These are phyloP conservation scores for Aythya baeri DNA, from an alignment of 2,113 vertebrate genomes.

Conservation along the genomic window DNA sequence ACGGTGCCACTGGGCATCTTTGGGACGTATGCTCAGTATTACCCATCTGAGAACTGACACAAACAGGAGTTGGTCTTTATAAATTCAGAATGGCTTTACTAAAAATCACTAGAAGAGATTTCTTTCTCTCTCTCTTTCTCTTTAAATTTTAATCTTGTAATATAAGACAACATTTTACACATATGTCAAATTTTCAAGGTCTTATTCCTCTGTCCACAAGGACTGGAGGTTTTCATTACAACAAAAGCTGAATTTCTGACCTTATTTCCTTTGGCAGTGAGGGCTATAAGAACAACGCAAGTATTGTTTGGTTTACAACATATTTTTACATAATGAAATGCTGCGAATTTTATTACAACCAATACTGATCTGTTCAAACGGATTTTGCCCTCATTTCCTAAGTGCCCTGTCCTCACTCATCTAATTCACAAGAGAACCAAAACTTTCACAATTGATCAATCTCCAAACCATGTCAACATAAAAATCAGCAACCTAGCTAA, in stretches of 20 bases:
- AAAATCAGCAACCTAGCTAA: background rate
- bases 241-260: background rate
- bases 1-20: background rate
- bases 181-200: background rate
- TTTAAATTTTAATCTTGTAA: background rate
- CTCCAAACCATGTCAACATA: background rate
- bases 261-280: constrained; percentile 5
- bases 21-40: background rate
- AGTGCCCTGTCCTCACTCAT: background rate
- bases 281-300: background rate
- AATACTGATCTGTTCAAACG: background rate
- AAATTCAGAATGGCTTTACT: background rate
- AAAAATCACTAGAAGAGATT: background rate
- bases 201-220: background rate
- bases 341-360: background rate
- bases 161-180: background rate
- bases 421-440: background rate
- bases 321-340: background rate
- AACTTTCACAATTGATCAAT: background rate
- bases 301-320: background rate
- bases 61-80: background rate
- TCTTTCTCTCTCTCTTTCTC: background rate
- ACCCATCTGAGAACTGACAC: background rate
- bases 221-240: background rate
- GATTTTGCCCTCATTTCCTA: background rate